These are phyloP conservation scores for Pogonophryne albipinna DNA, from an alignment of 2,797 vertebrate species.

Conservation along the genomic window DNA sequence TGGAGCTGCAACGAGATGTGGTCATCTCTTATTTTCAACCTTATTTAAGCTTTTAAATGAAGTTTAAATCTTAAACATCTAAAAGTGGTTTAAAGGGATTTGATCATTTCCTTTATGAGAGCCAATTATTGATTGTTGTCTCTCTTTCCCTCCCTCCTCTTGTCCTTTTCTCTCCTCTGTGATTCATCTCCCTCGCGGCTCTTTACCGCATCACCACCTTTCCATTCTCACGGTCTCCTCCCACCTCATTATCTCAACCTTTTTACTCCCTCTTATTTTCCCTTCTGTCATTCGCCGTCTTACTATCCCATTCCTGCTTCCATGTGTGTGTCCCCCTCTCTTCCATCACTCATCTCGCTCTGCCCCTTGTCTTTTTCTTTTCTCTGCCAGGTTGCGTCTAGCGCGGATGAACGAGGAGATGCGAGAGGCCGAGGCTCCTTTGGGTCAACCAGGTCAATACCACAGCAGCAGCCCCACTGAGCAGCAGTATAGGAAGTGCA, in stretches of 20 bases:
- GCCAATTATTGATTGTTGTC: neutral
- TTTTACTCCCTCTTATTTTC: conserved; percentile 2
- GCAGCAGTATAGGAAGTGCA: conserved; percentile 98
- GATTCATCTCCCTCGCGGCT: neutral
- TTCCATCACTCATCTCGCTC: neutral
- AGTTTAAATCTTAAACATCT: neutral
- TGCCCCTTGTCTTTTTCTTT: neutral
- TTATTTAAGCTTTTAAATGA: neutral
- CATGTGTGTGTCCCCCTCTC: neutral
- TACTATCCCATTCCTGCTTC: neutral
- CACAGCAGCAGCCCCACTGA: conserved; percentile 95
- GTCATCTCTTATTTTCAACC: too few species aligned
- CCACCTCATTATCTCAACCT: neutral
- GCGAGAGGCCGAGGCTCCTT: conserved; percentile 92
- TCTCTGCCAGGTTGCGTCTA: conserved; percentile 89
- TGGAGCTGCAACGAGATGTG: neutral
- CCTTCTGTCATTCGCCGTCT: neutral
- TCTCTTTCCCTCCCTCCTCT: neutral
- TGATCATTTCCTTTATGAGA: conserved; percentile 3
- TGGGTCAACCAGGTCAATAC: conserved; percentile 95
- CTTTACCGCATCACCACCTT: conserved; percentile 12
- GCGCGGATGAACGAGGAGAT: conserved; percentile 99
- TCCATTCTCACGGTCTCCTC: neutral
- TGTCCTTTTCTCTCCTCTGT: neutral
- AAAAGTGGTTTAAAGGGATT: neutral